Base-by-base conservation (phyloP, 1,140 invertebrate genomes). In the Drosophila rufa region DNA sequence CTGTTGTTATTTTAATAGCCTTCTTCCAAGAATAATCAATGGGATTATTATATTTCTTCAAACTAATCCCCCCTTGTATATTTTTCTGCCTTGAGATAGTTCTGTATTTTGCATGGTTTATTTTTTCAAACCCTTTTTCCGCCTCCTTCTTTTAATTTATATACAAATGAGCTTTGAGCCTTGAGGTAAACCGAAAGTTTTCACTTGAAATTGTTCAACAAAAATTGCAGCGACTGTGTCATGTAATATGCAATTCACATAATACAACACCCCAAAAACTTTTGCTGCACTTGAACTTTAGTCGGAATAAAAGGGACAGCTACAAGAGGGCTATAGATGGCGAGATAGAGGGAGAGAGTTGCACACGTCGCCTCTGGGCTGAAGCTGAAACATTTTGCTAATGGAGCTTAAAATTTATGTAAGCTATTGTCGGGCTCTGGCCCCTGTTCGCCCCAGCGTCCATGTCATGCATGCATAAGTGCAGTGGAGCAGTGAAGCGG, bases 391-490 rank as follows among this genome's bases (percentile, higher is more conserved):
- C 85, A 90, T 90, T 89, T 90, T 89, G 85, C 85, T 89, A 89
- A 89, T 89, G 85, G 85, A 90, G 85, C 85, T 90, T 89, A 90
- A 89, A 89, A 90, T 89, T 89, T 90, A 89, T 89, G 84, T 87
- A 90, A 87, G 80, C 84, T 70, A 89, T 90, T 89, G 85, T 89
- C 81, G 75, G 48, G 68, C 73, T 62, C 33, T 68, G 22, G 60
- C 17, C 53, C 48, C 19, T 7, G 3, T 36, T 12, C 8, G 51
- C 12, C 62, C 65, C 50, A 15, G 14, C 55, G 46, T 64, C 61
- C 77, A 70, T 82, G 81, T 84, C 85, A 89, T 89, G 84, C 84
- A 90, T 90, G 81, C 81, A 84, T 81, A 90, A 89, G 81, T 85
- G 81, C 81, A 79, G 79, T 25, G 51, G 50, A 27, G 36, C 48